Conservation (phyloP, 2,797 vertebrate species). For the Syndactyla subalaris region DNA sequence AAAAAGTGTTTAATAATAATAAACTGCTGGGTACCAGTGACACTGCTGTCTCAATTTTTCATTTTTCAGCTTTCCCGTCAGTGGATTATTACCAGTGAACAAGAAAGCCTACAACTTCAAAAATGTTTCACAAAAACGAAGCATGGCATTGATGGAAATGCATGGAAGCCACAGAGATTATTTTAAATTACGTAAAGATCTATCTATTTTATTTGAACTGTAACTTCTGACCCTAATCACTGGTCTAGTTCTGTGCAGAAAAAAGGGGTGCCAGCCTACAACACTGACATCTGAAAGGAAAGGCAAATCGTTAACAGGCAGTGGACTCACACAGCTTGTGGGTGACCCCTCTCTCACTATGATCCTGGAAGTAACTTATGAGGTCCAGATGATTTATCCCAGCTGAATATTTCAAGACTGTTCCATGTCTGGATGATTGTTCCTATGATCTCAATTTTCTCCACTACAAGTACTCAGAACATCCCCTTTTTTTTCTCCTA, state of each 20-base stretch:
- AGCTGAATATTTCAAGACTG: constrained; percentile 37
- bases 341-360: constrained; percentile 22
- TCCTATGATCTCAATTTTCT: background rate
- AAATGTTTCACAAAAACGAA: background rate
- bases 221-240: background rate
- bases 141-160: background rate
- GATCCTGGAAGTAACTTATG: constrained; percentile 47
- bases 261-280: background rate
- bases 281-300: background rate
- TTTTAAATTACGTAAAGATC: background rate
- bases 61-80: background rate
- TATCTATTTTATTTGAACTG: background rate
- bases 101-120: background rate
- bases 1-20: background rate
- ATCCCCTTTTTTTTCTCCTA: background rate
- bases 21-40: background rate
- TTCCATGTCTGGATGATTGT: background rate
- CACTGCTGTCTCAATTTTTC: background rate
- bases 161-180: background rate
- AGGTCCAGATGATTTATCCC: constrained; percentile 51
- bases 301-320: background rate
- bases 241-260: background rate
- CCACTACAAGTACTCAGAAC: background rate
- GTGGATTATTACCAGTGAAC: background rate
- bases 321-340: constrained; percentile 21